A percentile compares a stretch with the other conserved stretches of the same genome.
Conservation (phyloP, 2,888 invertebrate genomes). For the Caenorhabditis wallacei region DNA sequence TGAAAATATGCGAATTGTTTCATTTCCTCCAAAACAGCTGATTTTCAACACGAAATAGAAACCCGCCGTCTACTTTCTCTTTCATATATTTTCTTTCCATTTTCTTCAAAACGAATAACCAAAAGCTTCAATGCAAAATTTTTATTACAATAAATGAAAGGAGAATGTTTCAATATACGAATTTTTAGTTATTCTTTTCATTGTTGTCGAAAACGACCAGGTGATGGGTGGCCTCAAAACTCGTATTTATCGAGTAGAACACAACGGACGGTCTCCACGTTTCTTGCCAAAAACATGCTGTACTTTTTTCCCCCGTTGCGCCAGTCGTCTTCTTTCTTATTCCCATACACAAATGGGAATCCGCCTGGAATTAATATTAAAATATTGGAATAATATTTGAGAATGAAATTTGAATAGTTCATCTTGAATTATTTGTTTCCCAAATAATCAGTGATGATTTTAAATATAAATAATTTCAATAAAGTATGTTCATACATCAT, state of each 20-base stretch:
- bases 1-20: not conserved
- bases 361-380: conserved; percentile 27
- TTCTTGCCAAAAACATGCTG: conserved; percentile 50
- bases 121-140: conserved; percentile 1
- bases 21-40: conserved; percentile 14
- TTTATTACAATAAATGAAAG: conserved; percentile 10
- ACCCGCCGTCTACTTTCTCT: conserved; percentile 25
- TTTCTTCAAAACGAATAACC: conserved; percentile 14
- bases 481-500: no score
- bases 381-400: not conserved
- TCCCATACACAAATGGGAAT: conserved; percentile 39
- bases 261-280: conserved; percentile 53
- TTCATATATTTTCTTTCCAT: conserved; percentile 1
- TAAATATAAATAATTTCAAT: no score
- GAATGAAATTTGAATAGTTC: not conserved
- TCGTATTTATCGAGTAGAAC: conserved; percentile 42
- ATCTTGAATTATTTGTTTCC: no score
- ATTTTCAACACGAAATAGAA: conserved; percentile 12
- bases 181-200: not conserved
- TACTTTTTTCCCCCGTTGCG: conserved; percentile 34
- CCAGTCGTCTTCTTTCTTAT: conserved; percentile 15
- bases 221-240: conserved; percentile 18
- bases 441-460: no score
- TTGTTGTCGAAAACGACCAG: not conserved
- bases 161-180: not conserved